Percentiles rank a stretch among this genome's conserved stretches.
These are phyloP conservation scores for Basileuterus tristriatus DNA, from an alignment of 2,797 vertebrate genomes.

Conservation along the genomic window DNA sequence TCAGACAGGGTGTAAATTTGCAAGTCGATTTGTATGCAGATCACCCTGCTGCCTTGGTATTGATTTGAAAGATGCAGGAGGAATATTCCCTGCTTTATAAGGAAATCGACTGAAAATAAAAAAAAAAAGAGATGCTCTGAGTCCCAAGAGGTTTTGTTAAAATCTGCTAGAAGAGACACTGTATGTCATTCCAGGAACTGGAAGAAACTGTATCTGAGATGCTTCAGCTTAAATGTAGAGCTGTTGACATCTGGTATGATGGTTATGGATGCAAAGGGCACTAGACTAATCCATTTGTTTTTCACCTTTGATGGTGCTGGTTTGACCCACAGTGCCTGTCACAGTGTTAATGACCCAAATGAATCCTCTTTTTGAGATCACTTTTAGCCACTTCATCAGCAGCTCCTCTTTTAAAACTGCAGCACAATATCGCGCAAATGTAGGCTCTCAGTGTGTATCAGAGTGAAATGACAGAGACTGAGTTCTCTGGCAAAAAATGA, in stretches of 20 bases:
- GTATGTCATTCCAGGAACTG: not conserved
- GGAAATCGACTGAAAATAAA: conserved; percentile 7
- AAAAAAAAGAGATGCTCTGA: not conserved
- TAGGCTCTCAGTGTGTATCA: not conserved
- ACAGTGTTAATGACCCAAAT: not conserved
- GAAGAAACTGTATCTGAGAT: not conserved
- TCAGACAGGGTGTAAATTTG: conserved; percentile 43
- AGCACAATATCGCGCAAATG: not conserved
- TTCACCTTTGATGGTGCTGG: not conserved
- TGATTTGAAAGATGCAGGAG: conserved; percentile 61
- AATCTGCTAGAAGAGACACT: not conserved
- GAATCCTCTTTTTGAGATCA: not conserved
- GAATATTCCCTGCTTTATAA: conserved; percentile 33
- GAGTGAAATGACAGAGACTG: not conserved
- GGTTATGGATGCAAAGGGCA: not conserved
- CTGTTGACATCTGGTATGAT: not conserved
- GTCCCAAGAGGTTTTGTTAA: conserved; percentile 28
- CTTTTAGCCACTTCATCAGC: not conserved
- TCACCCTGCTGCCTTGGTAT: conserved; percentile 52
- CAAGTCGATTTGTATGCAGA: conserved; percentile 60
- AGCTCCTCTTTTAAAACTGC: not conserved
- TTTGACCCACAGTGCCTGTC: not conserved
- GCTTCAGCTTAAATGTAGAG: not conserved
- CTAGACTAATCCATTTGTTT: not conserved
- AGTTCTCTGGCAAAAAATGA: not conserved